Base-by-base conservation (phyloP, 2,797 vertebrate species). In the Falco biarmicus region DNA sequence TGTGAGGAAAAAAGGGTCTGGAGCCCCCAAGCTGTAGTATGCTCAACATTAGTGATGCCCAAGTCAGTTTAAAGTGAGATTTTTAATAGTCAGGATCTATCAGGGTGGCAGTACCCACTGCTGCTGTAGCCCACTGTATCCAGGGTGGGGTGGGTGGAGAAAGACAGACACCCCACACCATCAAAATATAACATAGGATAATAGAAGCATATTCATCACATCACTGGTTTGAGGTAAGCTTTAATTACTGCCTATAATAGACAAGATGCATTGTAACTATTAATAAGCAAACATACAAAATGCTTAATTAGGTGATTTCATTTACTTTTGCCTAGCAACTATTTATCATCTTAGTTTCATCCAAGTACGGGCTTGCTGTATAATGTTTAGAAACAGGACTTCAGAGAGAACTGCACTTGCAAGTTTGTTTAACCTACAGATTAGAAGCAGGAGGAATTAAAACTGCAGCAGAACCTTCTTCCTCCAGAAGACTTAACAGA, bases 371-470 rank as follows among this genome's bases (percentile, higher is more conserved):
- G 86, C 77, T 86, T 48, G 37, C 17, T 87, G 70, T 18, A 25
- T 26, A 84, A 61, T 13, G 28, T 76, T 92, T 63, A 87, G 82
- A 74, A 88, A 75, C 66, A 91, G 64, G 70, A 79, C 77, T 48
- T 84, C 60, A 77, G 61, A 84, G 56, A 60, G 34, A 88, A 50
- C 22, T 84, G 90, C 73, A 53, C 65, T n/a, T 79, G 51, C 28
- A 51, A 41, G 19, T 78, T 50, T 84, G 66, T 56, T 79, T 59
- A 89, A 88, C 28, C 66, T 69, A 53, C 0, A 26, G 77, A 31
- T 92, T 63, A 92, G 51, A 81, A 81, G 84, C 54, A 89, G 74
- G 76, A 81, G 88, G 79, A 90, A 75, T 48, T 80, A 60, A 81
- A 69, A 68, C 80, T 88, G 79, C 45, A 45, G 51, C 45, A 65